Evolutionary conservation across 2,888 invertebrate genomes (phyloP).

Genomic region (Chaetogeoica ovagalla): DNA sequence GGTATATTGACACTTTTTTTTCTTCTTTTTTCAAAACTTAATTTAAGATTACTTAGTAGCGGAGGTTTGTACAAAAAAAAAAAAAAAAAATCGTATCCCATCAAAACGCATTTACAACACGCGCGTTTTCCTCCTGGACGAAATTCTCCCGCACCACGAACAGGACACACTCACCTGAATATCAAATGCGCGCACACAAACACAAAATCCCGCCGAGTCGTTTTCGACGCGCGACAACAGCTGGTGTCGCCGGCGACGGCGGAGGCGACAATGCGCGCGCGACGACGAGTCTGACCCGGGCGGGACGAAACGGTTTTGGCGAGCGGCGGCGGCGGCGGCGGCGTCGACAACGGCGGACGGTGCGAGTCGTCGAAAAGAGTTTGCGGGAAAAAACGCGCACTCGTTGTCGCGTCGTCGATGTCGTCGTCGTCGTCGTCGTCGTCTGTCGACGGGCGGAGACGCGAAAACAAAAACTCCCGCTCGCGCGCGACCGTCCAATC

Average conservation of each 20-base stretch:
- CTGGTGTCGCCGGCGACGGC: background rate
- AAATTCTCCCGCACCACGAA: no score
- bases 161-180: no score
- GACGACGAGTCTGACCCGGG: background rate
- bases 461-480: slow-evolving; percentile 43
- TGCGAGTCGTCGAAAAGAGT: background rate
- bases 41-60: no score
- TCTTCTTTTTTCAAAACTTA: no score
- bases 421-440: no score
- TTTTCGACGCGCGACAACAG: background rate
- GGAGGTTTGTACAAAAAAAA: no score
- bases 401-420: no score
- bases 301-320: background rate
- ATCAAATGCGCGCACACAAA: no score
- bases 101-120: no score
- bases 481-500: slow-evolving; percentile 18
- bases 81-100: no score
- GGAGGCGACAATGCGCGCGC: background rate
- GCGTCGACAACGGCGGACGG: background rate
- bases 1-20: no score
- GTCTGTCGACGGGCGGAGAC: background rate
- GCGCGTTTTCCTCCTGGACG: no score
- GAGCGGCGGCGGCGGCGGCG: background rate
- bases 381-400: slow-evolving; percentile 27
- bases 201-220: background rate